Conservation (phyloP, 2,888 invertebrate species). For the Gisinianus flammeolus region DNA sequence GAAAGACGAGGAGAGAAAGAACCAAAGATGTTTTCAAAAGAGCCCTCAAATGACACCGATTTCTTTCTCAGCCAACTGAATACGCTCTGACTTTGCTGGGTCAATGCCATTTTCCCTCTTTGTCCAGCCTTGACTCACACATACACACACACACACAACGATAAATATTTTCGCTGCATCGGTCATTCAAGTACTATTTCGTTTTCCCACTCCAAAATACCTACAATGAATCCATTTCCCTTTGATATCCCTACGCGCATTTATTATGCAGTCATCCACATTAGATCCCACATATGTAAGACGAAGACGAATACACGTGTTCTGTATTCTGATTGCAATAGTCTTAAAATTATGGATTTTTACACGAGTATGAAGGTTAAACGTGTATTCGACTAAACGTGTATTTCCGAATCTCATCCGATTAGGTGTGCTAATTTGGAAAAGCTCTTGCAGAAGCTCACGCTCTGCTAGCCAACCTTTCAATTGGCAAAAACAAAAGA, state of each 20-base stretch:
- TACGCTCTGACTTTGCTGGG: conserved; percentile 43
- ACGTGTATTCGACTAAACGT: background rate
- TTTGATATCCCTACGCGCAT: no score
- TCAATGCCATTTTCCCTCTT: conserved; percentile 49
- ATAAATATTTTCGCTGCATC: conserved; percentile 20
- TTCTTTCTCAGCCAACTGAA: conserved; percentile 38
- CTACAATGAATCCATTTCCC: background rate
- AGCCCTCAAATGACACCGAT: conserved; percentile 48
- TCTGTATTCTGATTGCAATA: no score
- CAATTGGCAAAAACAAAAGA: conserved; percentile 19
- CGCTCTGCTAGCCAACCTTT: conserved; percentile 31
- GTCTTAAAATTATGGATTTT: no score
- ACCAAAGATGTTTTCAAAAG: conserved; percentile 28
- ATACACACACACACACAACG: background rate
- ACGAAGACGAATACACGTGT: no score
- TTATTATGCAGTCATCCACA: no score
- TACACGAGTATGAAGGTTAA: no score
- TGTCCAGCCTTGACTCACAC: conserved; percentile 46
- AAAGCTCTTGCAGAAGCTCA: background rate
- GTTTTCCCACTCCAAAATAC: background rate
- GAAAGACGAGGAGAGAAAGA: conserved; percentile 25
- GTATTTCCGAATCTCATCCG: conserved; percentile 11
- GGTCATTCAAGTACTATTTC: conserved; percentile 9
- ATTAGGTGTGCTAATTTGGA: background rate
- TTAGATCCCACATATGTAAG: no score